Percentiles rank a stretch among this genome's conserved stretches.
phyloP scores from a whole-genome alignment of 2,888 invertebrate genomes.

The Ypsolopha sequella region DNA sequence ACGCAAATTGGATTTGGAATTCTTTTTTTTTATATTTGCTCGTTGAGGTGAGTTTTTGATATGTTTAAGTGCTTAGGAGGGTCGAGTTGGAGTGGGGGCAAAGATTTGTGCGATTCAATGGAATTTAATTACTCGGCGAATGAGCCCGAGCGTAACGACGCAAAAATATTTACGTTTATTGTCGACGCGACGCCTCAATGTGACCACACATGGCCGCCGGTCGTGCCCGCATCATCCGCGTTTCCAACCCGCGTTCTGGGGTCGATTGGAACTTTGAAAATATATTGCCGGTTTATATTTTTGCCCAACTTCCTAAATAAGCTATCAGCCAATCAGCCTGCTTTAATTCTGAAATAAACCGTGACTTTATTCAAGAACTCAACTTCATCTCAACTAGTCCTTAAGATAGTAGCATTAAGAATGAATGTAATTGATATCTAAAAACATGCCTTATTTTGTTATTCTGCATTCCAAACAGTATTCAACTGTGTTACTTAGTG shows the following conservation, averaged over 20 bases:
- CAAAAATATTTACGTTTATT: conserved; percentile 70
- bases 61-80: conserved; percentile 13
- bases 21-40: not conserved
- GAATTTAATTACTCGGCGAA: conserved; percentile 64
- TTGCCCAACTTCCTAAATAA: not conserved
- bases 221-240: not conserved
- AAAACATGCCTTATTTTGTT: no score
- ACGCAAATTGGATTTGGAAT: not conserved
- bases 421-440: no score
- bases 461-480: no score
- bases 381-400: no score
- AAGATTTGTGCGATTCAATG: conserved; percentile 65
- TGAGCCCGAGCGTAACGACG: conserved; percentile 49
- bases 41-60: not conserved
- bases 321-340: no score
- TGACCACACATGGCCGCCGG: conserved; percentile 36
- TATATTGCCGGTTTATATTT: not conserved
- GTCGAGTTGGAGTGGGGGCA: conserved; percentile 30
- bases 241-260: not conserved
- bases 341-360: no score
- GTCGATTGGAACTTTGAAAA: not conserved
- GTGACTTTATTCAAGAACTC: no score
- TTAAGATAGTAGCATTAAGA: no score
- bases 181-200: conserved; percentile 52
- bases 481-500: no score